Conservation (phyloP, 2,888 invertebrate species). For the Pristionchus japonicus region DNA sequence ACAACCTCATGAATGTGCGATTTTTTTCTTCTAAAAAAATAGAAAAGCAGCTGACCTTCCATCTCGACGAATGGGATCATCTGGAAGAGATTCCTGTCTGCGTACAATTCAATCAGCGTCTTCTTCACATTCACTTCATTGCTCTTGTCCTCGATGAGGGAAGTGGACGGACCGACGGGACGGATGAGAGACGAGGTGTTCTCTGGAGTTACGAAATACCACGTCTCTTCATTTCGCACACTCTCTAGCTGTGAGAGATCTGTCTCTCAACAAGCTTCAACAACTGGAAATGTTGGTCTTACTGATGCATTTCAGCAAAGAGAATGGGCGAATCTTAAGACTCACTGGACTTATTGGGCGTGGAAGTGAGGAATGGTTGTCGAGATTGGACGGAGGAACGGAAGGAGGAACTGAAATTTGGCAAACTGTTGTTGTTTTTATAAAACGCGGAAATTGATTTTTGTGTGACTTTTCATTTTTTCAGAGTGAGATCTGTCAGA, state of each 20-base stretch:
- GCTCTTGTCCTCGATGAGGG: background rate
- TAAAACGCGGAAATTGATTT: too few species aligned
- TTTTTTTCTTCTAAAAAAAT: background rate
- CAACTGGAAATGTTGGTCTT: too few species aligned
- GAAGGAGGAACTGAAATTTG: constrained; percentile 56
- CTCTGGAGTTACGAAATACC: background rate
- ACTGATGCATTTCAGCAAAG: too few species aligned
- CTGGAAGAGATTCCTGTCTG: constrained; percentile 71
- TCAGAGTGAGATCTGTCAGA: too few species aligned
- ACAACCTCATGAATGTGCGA: background rate
- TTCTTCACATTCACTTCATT: constrained; percentile 55
- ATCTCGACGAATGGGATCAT: constrained; percentile 66
- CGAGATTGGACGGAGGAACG: constrained; percentile 51
- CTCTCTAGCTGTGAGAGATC: too few species aligned
- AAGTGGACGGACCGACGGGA: background rate
- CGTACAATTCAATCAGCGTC: constrained; percentile 66
- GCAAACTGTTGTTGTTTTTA: too few species aligned
- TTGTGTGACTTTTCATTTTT: too few species aligned
- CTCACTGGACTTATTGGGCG: constrained; percentile 50
- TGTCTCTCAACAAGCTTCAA: too few species aligned
- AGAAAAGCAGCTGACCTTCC: constrained; percentile 56
- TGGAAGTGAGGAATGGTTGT: constrained; percentile 60
- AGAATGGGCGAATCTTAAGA: background rate
- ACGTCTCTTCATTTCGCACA: background rate
- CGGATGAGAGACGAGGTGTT: background rate